Evolutionary conservation across 2,797 vertebrate species (phyloP).

Genomic region (Etheostoma nigrum): DNA sequence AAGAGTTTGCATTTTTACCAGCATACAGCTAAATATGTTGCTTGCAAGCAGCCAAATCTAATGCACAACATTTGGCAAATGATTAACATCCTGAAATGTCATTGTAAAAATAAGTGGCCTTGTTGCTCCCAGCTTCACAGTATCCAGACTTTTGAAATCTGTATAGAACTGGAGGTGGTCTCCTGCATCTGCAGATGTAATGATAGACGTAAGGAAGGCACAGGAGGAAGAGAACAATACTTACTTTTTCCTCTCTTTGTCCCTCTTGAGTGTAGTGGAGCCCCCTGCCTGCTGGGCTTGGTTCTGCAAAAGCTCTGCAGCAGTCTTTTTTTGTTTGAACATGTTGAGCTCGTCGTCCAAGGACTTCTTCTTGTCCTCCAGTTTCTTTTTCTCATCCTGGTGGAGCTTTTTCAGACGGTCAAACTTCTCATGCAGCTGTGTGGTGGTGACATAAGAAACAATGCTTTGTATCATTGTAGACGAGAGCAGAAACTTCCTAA

Average conservation of each 20-base stretch:
- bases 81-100: constrained; percentile 7
- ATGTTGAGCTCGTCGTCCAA: constrained; percentile 96
- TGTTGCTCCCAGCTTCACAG: constrained; percentile 22
- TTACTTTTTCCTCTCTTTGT: constrained; percentile 99
- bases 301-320: constrained; percentile 94
- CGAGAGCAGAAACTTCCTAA: not conserved
- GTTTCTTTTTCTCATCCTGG: constrained; percentile 98
- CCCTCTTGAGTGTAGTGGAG: constrained; percentile 97
- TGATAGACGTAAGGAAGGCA: constrained; percentile 16
- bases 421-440: constrained; percentile 97
- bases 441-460: not conserved
- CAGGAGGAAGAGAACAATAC: constrained; percentile 73
- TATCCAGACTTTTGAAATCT: constrained; percentile 19
- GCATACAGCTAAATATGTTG: not conserved
- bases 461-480: not conserved
- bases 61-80: not conserved
- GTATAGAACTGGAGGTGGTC: not conserved
- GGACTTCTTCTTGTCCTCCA: constrained; percentile 96
- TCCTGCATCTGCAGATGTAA: constrained; percentile 31
- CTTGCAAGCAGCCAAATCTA: not conserved
- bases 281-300: constrained; percentile 97
- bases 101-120: constrained; percentile 9
- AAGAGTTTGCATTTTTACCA: not conserved
- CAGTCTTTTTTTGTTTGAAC: constrained; percentile 98
- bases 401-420: constrained; percentile 98